Base-by-base conservation (phyloP, 92 coral and sea anemone genomes). In the Phenganax marumi region DNA sequence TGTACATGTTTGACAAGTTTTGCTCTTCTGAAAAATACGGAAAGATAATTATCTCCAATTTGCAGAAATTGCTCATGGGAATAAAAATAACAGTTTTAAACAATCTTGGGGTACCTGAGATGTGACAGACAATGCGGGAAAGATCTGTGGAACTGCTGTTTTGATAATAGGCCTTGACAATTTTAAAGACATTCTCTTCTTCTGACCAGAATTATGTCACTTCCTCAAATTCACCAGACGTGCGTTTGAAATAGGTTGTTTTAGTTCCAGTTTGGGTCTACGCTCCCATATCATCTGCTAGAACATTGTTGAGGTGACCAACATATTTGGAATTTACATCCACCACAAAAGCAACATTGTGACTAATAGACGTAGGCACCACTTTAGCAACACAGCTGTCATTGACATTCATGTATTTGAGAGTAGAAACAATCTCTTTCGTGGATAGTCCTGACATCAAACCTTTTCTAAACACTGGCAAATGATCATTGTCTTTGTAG, bases 241-340 rank as follows among this genome's bases (percentile, higher is more conserved):
- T 68, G 49, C 39, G 22, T 23, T 50, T 70, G 75, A n/a, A 86
- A 75, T 12, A 56, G 39, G 10, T 50, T 2, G 79, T 81, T 63
- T 86, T 86, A 7, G 89, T 86, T n/a, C 89, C 86, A 0, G 82
- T 81, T 60, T 58, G 79, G 50, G 54, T 66, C 85, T 85, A 85
- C 22, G 82, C 86, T 47, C 89, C 89, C 73, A 86, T 48, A 66
- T 86, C 89, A 47, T 86, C 86, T 22, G 86, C 70, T 68, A 82
- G 58, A 55, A 86, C 81, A 22, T 54, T 76, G 52, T 81, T 80
- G 24, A 63, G 12, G 12, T 63, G 70, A 18, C 70, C 70, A 63
- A 63, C 43, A 25, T 7, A 62, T 23, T 62, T 62, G 69, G 69
- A 62, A 17, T 8, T 7, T 8, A 62, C 69, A 62, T 62, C 69